phyloP scores from a whole-genome alignment of 2,113 vertebrate species.

The Cichladusa arquata region DNA sequence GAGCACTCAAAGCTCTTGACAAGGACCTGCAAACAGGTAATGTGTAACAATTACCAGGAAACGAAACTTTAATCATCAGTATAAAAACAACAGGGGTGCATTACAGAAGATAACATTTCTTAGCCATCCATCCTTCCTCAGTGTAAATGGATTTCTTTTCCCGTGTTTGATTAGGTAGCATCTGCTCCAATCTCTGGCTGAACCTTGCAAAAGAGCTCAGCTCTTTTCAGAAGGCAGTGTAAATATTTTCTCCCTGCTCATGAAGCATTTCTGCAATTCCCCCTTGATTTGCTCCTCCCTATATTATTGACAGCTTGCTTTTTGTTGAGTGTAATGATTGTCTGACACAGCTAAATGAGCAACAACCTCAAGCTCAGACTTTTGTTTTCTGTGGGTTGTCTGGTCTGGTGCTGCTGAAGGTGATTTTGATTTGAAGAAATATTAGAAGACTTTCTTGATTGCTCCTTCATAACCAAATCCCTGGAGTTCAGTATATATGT shows the following conservation, averaged over 20 bases:
- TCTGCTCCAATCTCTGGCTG: background rate
- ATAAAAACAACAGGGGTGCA: background rate
- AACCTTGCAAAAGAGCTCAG: background rate
- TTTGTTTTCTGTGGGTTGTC: background rate
- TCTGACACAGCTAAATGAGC: background rate
- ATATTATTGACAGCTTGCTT: background rate
- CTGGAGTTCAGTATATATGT: background rate
- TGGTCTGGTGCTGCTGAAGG: background rate
- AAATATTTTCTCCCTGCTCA: background rate
- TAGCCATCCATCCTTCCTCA: background rate
- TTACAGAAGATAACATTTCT: background rate
- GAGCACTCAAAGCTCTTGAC: background rate
- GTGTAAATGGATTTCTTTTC: background rate
- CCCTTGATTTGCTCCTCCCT: background rate
- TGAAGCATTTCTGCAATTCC: background rate
- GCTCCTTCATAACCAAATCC: background rate
- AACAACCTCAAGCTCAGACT: background rate
- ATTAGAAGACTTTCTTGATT: background rate
- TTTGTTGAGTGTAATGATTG: background rate
- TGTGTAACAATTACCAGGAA: background rate
- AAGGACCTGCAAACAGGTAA: background rate
- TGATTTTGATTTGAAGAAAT: constrained; percentile 1
- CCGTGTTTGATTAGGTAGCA: background rate
- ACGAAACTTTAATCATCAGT: background rate
- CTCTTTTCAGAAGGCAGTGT: background rate